phyloP scores from a whole-genome alignment of 1,140 invertebrate species.

The Bombus waltoni region DNA sequence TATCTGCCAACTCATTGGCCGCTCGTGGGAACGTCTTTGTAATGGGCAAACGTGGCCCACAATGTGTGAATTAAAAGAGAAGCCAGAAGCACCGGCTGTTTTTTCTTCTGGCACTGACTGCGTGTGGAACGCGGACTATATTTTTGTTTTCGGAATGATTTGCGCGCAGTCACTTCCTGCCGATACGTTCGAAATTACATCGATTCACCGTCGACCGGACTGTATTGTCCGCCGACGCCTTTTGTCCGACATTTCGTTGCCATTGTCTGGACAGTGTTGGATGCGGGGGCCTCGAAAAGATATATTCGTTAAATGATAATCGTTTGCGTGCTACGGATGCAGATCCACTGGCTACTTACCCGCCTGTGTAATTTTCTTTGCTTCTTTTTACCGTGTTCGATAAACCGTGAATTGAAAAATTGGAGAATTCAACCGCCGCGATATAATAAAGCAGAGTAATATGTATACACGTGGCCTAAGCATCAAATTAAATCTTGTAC shows the following conservation, averaged over 20 bases:
- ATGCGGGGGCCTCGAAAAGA: neutral
- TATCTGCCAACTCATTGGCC: slow-evolving; percentile 77
- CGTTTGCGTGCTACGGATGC: neutral
- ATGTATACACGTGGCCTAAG: too few relatives aligned
- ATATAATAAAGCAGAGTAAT: too few relatives aligned
- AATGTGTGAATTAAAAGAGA: slow-evolving; percentile 79
- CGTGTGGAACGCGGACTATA: slow-evolving; percentile 61
- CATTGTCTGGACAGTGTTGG: neutral
- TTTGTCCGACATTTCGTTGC: slow-evolving; percentile 34
- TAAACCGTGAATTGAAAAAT: neutral
- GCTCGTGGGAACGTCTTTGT: slow-evolving; percentile 76
- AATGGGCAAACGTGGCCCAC: slow-evolving; percentile 73
- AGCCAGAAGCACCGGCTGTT: slow-evolving; percentile 54
- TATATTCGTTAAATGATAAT: slow-evolving; percentile 8
- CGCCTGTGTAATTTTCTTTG: too few relatives aligned
- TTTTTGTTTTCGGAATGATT: slow-evolving; percentile 75
- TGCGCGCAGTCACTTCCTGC: slow-evolving; percentile 72
- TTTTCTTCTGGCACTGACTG: slow-evolving; percentile 50
- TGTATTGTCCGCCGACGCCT: slow-evolving; percentile 33
- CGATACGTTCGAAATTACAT: slow-evolving; percentile 56
- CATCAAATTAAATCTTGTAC: too few relatives aligned
- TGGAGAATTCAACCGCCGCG: neutral
- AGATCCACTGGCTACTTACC: neutral
- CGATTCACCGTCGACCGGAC: slow-evolving; percentile 22
- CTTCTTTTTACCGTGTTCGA: neutral